phyloP scores from a whole-genome alignment of 2,113 vertebrate species.

The Regulus satrapa region DNA sequence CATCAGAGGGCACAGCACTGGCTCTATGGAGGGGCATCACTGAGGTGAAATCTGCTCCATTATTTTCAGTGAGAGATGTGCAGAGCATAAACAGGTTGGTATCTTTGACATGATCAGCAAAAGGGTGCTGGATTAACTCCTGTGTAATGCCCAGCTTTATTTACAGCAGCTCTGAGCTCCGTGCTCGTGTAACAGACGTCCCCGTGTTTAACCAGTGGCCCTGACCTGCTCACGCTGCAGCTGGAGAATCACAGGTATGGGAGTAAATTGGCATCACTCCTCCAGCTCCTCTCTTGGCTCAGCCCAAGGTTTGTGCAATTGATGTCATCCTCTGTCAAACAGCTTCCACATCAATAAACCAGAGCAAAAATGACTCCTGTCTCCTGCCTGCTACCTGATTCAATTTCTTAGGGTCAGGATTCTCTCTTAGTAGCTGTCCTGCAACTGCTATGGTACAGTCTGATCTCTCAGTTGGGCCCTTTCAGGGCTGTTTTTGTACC shows the following conservation, averaged over 20 bases:
- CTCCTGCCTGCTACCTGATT: neutral
- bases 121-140: neutral
- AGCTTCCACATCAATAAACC: neutral
- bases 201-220: neutral
- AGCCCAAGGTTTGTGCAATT: neutral
- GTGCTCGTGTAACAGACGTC: neutral
- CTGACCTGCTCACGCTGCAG: fast-evolving
- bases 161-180: neutral
- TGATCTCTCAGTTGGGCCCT: neutral
- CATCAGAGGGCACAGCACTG: neutral
- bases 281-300: neutral
- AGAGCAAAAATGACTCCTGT: neutral
- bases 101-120: neutral
- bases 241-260: neutral
- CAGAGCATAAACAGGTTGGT: neutral
- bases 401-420: neutral
- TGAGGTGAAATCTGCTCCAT: neutral
- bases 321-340: slow-evolving; percentile 7
- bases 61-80: neutral
- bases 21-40: neutral
- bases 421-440: neutral
- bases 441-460: fast-evolving
- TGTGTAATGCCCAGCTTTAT: neutral
- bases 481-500: neutral
- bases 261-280: neutral